Evolutionary conservation across 2,797 vertebrate genomes (phyloP), one percentile per base, ranked within the genome.

Genomic region (Melanogrammus aeglefinus): DNA sequence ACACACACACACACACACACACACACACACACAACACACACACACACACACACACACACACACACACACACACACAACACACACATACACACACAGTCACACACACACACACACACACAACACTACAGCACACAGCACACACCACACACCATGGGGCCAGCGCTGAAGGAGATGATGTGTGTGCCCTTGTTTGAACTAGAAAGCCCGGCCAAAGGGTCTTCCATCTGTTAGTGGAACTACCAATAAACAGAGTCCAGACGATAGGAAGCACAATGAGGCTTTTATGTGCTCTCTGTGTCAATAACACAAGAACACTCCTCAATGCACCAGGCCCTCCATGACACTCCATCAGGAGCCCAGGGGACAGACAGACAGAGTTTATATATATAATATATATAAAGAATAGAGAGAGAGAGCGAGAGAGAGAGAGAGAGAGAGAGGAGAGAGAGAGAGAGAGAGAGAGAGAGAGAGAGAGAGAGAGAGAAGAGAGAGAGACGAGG

Each of bases 171-270:
- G 76, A 78, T 76, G 75, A 76, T 38, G 41, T n/a, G 21, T 78
- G 80, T 76, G 66, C 51, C 75, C 66, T 81, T 78, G 77, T 83
- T 84, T 86, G 77, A 79, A 82, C 77, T 73, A 75, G 74, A 84
- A 84, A 57, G 36, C 71, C 36, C 0, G 16, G 57, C 29, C 85
- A 86, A 86, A 89, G 82, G 82, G 80, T 83, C 81, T 83, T 83
- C 82, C 77, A 85, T 85, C 84, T 87, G 83, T 80, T 79, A 51
- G 78, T 29, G 70, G 57, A 84, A 84, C 80, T 81, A 73, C 77
- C 87, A 87, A 87, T 89, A 88, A 90, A 87, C 35, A 13, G 1
- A 29, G 63, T 39, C 77, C 71, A 78, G 39, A 85, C 76, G 82
- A 71, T 33, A 16, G 27, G 9, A 31, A 29, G 21, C n/a, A 72